Conservation (phyloP, 2,888 invertebrate genomes). For the Tyria jacobaeae region DNA sequence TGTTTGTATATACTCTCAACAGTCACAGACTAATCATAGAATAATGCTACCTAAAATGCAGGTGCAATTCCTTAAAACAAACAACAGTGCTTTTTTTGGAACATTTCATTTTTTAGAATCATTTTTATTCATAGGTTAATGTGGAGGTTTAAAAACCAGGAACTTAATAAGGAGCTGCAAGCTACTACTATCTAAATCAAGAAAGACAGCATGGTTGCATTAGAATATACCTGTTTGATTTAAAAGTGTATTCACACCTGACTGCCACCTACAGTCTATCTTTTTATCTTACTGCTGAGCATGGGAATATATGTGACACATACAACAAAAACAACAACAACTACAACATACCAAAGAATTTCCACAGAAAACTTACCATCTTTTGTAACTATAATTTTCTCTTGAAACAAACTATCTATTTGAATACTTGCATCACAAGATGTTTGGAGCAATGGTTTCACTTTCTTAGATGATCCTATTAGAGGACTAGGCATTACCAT, state of each 20-base stretch:
- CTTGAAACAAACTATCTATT: slow-evolving; percentile 59
- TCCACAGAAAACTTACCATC: slow-evolving; percentile 62
- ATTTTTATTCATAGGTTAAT: too few species aligned
- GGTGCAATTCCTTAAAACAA: too few species aligned
- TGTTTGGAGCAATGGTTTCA: slow-evolving; percentile 65
- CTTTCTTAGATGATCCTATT: slow-evolving; percentile 74
- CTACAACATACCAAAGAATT: too few species aligned
- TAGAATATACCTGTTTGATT: not conserved
- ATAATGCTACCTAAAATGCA: too few species aligned
- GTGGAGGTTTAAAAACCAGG: too few species aligned
- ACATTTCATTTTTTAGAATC: too few species aligned
- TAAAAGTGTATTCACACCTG: not conserved
- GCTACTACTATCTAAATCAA: not conserved
- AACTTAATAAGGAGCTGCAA: not conserved
- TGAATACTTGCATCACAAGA: slow-evolving; percentile 63
- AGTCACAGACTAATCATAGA: too few species aligned
- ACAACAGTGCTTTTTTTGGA: too few species aligned
- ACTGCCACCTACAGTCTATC: not conserved
- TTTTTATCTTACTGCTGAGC: not conserved
- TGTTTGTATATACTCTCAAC: too few species aligned
- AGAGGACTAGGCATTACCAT: slow-evolving; percentile 88
- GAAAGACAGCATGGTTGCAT: not conserved
- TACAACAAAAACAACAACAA: too few species aligned
- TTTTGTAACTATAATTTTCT: slow-evolving; percentile 59
- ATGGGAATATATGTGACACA: too few species aligned